A percentile compares a stretch with the other conserved stretches of the same genome.
phyloP scores from a whole-genome alignment of 2,113 vertebrate species.

The Anguilla rostrata region DNA sequence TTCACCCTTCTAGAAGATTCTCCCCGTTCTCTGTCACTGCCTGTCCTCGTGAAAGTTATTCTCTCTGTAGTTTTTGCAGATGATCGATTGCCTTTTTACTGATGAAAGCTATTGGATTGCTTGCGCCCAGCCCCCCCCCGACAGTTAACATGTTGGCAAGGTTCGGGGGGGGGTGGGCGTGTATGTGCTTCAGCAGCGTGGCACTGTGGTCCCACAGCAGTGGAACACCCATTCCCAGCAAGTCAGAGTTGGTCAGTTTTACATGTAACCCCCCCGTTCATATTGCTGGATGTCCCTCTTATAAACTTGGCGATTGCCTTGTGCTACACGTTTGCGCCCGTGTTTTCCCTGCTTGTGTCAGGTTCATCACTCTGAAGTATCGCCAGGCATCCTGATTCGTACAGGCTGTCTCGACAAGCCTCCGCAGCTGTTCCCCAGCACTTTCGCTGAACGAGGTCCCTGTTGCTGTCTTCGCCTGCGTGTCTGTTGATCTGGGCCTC shows the following conservation, averaged over 20 bases:
- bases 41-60: slow-evolving; percentile 21
- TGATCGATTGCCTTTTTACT: slow-evolving; percentile 2
- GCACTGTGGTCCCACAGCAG: not conserved
- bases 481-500: not conserved
- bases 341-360: not conserved
- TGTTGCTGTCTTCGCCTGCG: not conserved
- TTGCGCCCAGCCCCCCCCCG: too few relatives aligned
- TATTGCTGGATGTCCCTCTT: slow-evolving; percentile 14
- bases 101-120: not conserved
- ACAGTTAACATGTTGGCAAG: not conserved
- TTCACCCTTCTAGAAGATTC: slow-evolving; percentile 21
- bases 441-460: not conserved
- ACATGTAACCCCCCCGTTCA: too few relatives aligned
- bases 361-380: not conserved
- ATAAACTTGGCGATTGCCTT: too few relatives aligned
- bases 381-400: not conserved
- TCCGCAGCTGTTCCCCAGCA: not conserved
- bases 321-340: not conserved
- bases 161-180: not conserved
- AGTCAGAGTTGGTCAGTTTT: too few relatives aligned
- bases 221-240: too few relatives aligned
- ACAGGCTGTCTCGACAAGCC: not conserved
- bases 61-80: not conserved
- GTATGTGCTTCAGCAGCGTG: not conserved
- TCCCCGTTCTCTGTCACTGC: not conserved